phyloP scores from a whole-genome alignment of 92 coral and sea anemone genomes.

The Parazoanthus darwini region DNA sequence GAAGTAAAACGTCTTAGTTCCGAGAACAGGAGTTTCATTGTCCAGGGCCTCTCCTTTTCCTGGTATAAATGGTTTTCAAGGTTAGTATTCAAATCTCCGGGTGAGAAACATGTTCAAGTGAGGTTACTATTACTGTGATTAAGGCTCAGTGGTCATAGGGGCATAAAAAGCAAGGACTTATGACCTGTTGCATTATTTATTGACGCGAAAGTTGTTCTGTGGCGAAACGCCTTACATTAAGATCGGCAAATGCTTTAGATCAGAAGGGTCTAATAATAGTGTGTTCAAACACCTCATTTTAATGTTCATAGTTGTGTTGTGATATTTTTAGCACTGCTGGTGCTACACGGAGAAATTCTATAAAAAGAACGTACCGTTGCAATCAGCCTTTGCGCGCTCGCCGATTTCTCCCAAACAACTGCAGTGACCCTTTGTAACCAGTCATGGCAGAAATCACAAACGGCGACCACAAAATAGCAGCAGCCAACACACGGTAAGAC shows the following conservation, averaged over 20 bases:
- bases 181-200: slow-evolving; percentile 9
- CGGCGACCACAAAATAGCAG: background rate
- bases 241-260: background rate
- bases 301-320: background rate
- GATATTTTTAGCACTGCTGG: background rate
- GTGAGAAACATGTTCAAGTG: background rate
- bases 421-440: background rate
- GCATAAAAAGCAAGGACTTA: slow-evolving; percentile 1
- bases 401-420: background rate
- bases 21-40: background rate
- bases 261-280: background rate
- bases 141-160: background rate
- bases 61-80: background rate
- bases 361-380: background rate
- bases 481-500: background rate
- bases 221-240: background rate
- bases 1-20: background rate
- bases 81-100: background rate
- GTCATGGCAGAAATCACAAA: background rate
- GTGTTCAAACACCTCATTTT: background rate
- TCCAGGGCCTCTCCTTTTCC: background rate
- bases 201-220: slow-evolving; percentile 1
- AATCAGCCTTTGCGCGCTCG: background rate
- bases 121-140: background rate
- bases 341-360: background rate